phyloP scores from a whole-genome alignment of 2,888 invertebrate species.

The Sabatieria punctata region DNA sequence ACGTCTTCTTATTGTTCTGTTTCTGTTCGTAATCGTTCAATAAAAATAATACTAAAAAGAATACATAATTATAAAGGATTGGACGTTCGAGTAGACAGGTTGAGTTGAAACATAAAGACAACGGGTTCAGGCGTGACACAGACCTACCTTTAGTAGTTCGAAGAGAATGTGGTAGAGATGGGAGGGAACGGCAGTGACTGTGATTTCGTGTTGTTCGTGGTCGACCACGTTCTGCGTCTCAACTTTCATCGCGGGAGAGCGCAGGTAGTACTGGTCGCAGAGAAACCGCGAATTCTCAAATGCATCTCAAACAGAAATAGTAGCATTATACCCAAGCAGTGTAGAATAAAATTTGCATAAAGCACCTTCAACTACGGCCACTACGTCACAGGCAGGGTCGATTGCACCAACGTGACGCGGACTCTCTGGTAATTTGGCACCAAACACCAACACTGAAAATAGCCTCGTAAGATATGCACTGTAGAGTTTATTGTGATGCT shows the following conservation, averaged over 20 bases:
- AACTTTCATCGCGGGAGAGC: conserved; percentile 69
- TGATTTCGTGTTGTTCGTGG: conserved; percentile 48
- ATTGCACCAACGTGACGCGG: conserved; percentile 74
- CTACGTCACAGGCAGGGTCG: conserved; percentile 83
- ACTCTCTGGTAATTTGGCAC: conserved; percentile 34
- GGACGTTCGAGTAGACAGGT: neutral
- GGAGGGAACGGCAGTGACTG: conserved; percentile 87
- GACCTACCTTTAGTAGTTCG: conserved; percentile 64
- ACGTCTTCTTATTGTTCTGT: no score
- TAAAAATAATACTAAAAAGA: conserved; percentile 1
- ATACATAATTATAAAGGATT: no score
- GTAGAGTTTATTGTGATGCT: no score
- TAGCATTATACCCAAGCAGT: no score
- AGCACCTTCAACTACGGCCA: conserved; percentile 53
- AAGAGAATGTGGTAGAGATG: conserved; percentile 98
- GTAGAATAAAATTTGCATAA: no score
- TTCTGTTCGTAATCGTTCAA: no score
- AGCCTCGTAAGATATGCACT: no score
- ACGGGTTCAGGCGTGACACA: no score
- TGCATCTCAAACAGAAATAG: conserved; percentile 51
- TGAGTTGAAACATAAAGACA: neutral
- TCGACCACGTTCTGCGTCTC: conserved; percentile 47
- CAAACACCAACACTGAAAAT: conserved; percentile 36
- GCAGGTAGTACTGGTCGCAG: conserved; percentile 92
- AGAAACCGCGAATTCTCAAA: conserved; percentile 92